Evolutionary conservation across 2,113 vertebrate genomes (phyloP), one percentile per base, ranked within the genome.

Genomic region (Myotis lucifugus): DNA sequence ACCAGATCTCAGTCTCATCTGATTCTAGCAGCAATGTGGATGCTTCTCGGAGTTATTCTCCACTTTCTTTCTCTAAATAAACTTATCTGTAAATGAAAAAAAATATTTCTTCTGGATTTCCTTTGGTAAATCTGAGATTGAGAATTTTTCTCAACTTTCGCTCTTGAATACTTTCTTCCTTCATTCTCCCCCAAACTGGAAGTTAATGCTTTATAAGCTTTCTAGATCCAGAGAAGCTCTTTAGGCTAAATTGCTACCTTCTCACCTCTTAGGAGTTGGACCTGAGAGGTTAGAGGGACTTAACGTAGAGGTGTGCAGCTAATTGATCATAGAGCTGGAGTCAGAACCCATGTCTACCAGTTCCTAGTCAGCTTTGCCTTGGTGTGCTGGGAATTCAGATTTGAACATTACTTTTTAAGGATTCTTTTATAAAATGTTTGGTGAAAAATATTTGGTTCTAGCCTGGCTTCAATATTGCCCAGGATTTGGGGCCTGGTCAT

Each of bases 361-460:
- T n/a, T 69, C 54, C 56, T 79, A 9, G 21, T 73, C 5, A 17
- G 27, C 70, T 70, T 50, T 61, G 52, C 12, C 54, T 56, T 42
- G 2, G 12, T 84, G 89, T 83, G 21, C 59, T 86, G 92, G 56
- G 88, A 23, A 73, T 81, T 93, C 46, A 93, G 27, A 46, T 95
- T 67, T 91, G 66, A 85, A 27, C 14, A 10, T 87, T 86, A 32
- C 18, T 94, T 95, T 95, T 94, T 93, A n/a, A 67, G 59, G 74
- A 17, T 69, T 40, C 11, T 46, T n/a, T 29, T 94, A 6, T 40
- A 76, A 67, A 90, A 54, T 72, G 48, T 70, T 73, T 32, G 12
- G 4, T 86, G 73, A 83, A 79, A 92, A 89, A 42, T 37, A 64
- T 32, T 79, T 66, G 59, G 21, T 81, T 93, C 40, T 90, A 70